Conservation (phyloP, 2,888 invertebrate genomes). For the Camponotus fellah region DNA sequence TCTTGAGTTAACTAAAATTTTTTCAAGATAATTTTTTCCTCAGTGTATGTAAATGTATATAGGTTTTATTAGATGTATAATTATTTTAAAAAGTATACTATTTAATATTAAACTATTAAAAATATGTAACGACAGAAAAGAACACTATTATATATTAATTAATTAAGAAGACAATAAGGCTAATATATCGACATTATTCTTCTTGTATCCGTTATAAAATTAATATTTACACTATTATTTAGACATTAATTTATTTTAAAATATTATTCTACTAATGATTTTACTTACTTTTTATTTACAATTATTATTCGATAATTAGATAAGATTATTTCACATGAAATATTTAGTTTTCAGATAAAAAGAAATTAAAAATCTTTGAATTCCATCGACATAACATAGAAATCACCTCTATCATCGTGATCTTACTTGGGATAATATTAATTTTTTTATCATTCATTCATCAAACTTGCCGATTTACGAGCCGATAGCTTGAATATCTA, state of each 20-base stretch:
- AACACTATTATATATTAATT: too few species aligned
- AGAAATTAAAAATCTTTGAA: slow-evolving; percentile 7
- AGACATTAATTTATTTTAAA: background rate
- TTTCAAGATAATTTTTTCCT: too few species aligned
- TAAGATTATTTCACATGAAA: background rate
- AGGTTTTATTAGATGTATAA: background rate
- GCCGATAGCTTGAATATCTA: slow-evolving; percentile 16
- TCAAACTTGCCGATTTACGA: slow-evolving; percentile 24
- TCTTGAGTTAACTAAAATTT: too few species aligned
- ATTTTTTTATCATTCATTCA: slow-evolving; percentile 23
- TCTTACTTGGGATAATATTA: background rate
- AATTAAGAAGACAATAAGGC: too few species aligned
- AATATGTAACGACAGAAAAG: background rate
- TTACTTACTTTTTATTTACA: background rate
- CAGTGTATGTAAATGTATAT: background rate
- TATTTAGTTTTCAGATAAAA: background rate
- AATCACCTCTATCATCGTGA: background rate
- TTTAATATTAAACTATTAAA: background rate
- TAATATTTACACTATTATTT: background rate
- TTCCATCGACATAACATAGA: background rate
- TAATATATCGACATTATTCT: background rate
- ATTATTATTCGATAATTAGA: background rate
- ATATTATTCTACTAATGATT: background rate
- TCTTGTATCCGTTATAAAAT: background rate
- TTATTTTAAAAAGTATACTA: background rate